Evolutionary conservation across 2,113 vertebrate genomes (phyloP).

Genomic region (Aythya baeri): DNA sequence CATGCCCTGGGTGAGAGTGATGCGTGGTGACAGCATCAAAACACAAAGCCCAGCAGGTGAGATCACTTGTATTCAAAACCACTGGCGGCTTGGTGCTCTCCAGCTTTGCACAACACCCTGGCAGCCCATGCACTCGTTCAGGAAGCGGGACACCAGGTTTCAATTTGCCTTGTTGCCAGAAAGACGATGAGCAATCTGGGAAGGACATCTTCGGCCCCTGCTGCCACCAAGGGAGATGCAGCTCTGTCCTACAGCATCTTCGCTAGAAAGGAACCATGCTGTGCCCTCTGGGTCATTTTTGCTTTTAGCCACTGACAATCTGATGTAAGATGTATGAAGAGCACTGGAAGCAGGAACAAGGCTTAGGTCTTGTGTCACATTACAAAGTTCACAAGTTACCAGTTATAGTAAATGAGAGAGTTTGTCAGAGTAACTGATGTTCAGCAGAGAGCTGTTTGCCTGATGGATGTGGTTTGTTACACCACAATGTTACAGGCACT

Average conservation of each 20-base stretch:
- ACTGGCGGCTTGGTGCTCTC: constrained; percentile 29
- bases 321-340: background rate
- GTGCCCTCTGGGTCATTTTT: background rate
- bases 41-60: constrained; percentile 22
- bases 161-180: background rate
- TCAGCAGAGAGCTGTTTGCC: background rate
- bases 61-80: constrained; percentile 34
- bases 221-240: background rate
- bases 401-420: background rate
- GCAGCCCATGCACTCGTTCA: background rate
- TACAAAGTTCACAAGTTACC: background rate
- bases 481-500: background rate
- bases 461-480: background rate
- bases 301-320: background rate
- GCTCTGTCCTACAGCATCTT: background rate
- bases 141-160: constrained; percentile 17
- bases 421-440: background rate
- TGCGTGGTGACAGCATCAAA: background rate
- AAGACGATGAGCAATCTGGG: background rate
- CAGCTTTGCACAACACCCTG: constrained; percentile 43
- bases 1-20: constrained; percentile 13
- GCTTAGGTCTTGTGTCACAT: background rate
- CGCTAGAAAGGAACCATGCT: background rate
- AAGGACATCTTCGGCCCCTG: background rate
- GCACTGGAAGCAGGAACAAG: background rate